Evolutionary conservation across 1,140 invertebrate species (phyloP).

Genomic region (Octopus bimaculoides): DNA sequence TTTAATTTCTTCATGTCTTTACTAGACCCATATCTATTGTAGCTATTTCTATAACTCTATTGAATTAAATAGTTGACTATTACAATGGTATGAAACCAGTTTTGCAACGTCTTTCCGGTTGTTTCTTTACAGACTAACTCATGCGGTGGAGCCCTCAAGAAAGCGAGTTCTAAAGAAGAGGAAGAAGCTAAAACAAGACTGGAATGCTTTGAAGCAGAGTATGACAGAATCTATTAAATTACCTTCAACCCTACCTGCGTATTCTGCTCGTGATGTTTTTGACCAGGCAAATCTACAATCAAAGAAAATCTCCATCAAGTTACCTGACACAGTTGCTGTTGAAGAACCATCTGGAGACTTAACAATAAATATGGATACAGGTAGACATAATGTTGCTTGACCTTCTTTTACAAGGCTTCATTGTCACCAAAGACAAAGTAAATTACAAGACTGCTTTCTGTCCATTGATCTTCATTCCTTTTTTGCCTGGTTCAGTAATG

Average conservation of each 20-base stretch:
- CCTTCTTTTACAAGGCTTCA: too few relatives aligned
- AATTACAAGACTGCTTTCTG: too few relatives aligned
- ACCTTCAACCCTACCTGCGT: slow-evolving; percentile 35
- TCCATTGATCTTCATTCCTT: too few relatives aligned
- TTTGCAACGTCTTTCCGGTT: too few relatives aligned
- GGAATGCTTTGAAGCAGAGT: slow-evolving; percentile 58
- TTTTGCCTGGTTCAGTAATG: too few relatives aligned
- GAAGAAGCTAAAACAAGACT: slow-evolving; percentile 66
- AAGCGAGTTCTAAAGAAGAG: slow-evolving; percentile 61
- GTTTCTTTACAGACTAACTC: slow-evolving; percentile 26
- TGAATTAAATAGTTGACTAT: too few relatives aligned
- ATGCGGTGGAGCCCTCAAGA: slow-evolving; percentile 59
- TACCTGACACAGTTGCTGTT: slow-evolving; percentile 18
- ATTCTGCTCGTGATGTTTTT: slow-evolving; percentile 39
- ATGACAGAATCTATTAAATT: neutral
- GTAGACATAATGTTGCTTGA: neutral
- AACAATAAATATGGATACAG: neutral
- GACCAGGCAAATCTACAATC: slow-evolving; percentile 27
- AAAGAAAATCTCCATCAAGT: slow-evolving; percentile 29
- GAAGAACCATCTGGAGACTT: too few relatives aligned
- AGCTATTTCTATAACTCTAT: too few relatives aligned
- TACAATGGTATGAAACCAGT: too few relatives aligned
- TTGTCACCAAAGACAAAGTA: too few relatives aligned
- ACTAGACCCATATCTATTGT: too few relatives aligned
- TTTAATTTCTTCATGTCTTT: too few relatives aligned